Base-by-base conservation (phyloP, 2,888 invertebrate genomes). In the Pyrgus malvae region DNA sequence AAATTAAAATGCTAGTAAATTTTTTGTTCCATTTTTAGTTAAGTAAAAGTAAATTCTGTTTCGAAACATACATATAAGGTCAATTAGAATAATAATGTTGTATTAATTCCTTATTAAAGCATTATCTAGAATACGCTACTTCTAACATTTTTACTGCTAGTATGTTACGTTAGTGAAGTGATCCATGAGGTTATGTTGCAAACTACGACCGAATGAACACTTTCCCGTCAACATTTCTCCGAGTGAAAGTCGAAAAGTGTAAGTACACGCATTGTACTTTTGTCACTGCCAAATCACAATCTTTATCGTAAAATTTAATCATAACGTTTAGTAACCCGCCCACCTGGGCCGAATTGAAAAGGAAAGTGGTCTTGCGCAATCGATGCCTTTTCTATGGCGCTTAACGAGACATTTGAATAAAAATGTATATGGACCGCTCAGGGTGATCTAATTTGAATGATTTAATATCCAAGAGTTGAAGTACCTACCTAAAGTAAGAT, bases 201-300 rank as follows among this genome's bases (percentile, higher is more conserved):
- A 9, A 53, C 19, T 29, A 37, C 44, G 37, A 29, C 55, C 50
- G 60, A 60, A 60, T 61, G 64, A 55, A 59, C 67, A 81, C 85
- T 86, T 86, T 87, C 86, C 70, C 80, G 62, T 57, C 61, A 63
- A 63, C 79, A 86, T 84, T 85, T 83, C 83, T 70, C 76, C 71
- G 57, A 74, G 88, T 81, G 89, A 89, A 89, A 88, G 89, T 87
- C 70, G 44, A 72, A 70, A 60, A 61, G 44, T 57, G 60, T 60
- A 75, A 63, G 68, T 67, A 69, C 72, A 69, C 71, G 76, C 76
- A 83, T 84, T 86, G 83, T 87, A 76, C 73, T 78, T 83, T 84
- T 85, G 87, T 88, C 84, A 82, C 75, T 77, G 67, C 66, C 70
- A 77, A 81, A 83, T 83, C 80, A 75, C 71, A 73, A 70, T 78